Evolutionary conservation across 2,113 vertebrate species (phyloP).

Genomic region (Uria aalge): DNA sequence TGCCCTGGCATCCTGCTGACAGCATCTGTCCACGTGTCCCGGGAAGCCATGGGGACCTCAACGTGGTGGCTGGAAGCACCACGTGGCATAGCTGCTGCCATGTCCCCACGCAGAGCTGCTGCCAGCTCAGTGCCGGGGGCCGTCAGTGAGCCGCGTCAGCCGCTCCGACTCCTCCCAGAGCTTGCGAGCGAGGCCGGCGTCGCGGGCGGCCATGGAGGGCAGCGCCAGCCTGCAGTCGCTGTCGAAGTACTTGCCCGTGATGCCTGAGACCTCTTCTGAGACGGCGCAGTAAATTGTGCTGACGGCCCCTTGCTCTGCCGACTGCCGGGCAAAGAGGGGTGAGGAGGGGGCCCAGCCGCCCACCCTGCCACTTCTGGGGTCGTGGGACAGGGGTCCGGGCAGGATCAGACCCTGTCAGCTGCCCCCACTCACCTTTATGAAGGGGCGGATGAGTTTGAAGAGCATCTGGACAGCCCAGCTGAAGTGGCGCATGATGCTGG

Average conservation of each 20-base stretch:
- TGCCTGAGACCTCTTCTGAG: constrained; percentile 77
- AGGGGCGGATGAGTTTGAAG: constrained; percentile 72
- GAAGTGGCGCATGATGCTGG: constrained; percentile 77
- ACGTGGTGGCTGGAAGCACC: rapidly evolving
- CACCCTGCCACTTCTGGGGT: rapidly evolving
- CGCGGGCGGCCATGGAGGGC: constrained; percentile 69
- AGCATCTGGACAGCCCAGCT: not conserved
- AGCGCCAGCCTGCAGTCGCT: constrained; percentile 76
- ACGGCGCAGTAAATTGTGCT: constrained; percentile 84
- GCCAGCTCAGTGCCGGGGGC: not conserved
- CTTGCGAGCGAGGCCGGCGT: constrained; percentile 71
- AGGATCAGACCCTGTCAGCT: rapidly evolving
- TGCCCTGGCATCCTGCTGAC: rapidly evolving
- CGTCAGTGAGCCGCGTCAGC: constrained; percentile 55
- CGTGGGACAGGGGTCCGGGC: rapidly evolving
- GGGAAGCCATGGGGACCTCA: rapidly evolving
- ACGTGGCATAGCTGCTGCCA: not conserved
- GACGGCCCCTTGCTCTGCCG: constrained; percentile 75
- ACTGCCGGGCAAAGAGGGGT: constrained; percentile 6
- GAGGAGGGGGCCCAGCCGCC: rapidly evolving
- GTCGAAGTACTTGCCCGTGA: constrained; percentile 86
- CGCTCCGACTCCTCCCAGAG: constrained; percentile 81
- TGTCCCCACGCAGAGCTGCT: rapidly evolving
- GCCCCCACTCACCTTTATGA: constrained; percentile 78
- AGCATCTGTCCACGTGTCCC: rapidly evolving